A percentile compares a stretch with the other conserved stretches of the same genome.
phyloP scores from a whole-genome alignment of 2,888 invertebrate genomes.

The Leptopterna dolabrata region DNA sequence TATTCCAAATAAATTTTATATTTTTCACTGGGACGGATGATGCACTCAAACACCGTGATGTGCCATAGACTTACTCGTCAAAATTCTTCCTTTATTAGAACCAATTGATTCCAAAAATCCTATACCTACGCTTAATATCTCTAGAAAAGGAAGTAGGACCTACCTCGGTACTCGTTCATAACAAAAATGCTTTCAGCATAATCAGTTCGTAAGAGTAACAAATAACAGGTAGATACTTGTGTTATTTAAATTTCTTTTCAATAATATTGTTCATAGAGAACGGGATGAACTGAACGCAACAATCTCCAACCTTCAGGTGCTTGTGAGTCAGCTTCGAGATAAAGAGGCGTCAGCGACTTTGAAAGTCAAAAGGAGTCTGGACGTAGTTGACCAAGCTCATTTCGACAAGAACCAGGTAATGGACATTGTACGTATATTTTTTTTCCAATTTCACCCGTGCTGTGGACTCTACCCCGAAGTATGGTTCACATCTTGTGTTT shows the following conservation, averaged over 20 bases:
- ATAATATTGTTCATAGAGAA: slow-evolving; percentile 69
- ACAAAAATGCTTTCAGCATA: too few relatives aligned
- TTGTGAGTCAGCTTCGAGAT: slow-evolving; percentile 74
- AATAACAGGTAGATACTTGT: too few relatives aligned
- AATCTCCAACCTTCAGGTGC: slow-evolving; percentile 75
- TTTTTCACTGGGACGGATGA: slow-evolving; percentile 71
- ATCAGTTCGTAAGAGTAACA: too few relatives aligned
- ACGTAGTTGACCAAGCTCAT: slow-evolving; percentile 80
- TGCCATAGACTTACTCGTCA: too few relatives aligned
- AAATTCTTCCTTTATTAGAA: too few relatives aligned
- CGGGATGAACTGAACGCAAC: slow-evolving; percentile 77
- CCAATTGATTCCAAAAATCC: too few relatives aligned
- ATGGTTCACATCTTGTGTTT: slow-evolving; percentile 37
- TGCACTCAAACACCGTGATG: too few relatives aligned
- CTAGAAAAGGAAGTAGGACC: too few relatives aligned
- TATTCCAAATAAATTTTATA: background rate
- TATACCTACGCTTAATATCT: too few relatives aligned
- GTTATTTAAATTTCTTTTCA: too few relatives aligned
- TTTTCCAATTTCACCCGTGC: slow-evolving; percentile 30
- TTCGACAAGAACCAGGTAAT: slow-evolving; percentile 75
- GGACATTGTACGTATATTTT: slow-evolving; percentile 60
- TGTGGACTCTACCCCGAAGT: slow-evolving; percentile 52
- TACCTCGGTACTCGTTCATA: too few relatives aligned
- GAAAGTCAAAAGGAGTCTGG: slow-evolving; percentile 76
- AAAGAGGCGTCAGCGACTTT: slow-evolving; percentile 73